These are phyloP conservation scores for Phyllotis vaccarum DNA, from an alignment of 2,797 vertebrate genomes.

Conservation along the genomic window DNA sequence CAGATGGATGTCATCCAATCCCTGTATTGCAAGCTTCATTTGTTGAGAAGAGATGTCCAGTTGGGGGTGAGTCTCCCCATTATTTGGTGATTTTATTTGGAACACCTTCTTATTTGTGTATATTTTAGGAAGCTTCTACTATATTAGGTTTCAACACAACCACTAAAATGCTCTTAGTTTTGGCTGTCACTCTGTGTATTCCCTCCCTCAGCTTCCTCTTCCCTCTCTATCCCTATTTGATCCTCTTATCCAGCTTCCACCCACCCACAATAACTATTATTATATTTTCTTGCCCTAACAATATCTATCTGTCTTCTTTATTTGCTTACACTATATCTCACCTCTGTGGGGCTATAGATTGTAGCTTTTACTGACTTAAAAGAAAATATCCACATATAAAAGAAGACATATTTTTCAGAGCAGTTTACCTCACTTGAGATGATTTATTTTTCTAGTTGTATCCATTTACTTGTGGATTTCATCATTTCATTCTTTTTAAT, in stretches of 20 bases:
- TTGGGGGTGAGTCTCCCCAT: neutral
- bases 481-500: too few species aligned
- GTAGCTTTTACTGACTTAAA: neutral
- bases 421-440: too few species aligned
- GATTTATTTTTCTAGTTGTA: too few species aligned
- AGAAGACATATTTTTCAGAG: too few species aligned
- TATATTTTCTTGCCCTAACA: neutral
- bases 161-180: neutral
- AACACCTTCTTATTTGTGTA: neutral
- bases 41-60: neutral
- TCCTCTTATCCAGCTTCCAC: neutral
- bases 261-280: neutral
- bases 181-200: neutral
- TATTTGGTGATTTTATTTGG: neutral
- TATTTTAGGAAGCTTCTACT: neutral
- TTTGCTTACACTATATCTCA: neutral
- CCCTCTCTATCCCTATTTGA: neutral
- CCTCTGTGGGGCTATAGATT: neutral
- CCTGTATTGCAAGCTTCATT: neutral
- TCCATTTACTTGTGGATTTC: too few species aligned
- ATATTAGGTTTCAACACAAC: neutral
- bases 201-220: too few species aligned
- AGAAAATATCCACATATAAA: neutral
- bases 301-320: neutral
- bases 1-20: neutral